Evolutionary conservation across 2,113 vertebrate species (phyloP).

Genomic region (Charadrius vociferus): DNA sequence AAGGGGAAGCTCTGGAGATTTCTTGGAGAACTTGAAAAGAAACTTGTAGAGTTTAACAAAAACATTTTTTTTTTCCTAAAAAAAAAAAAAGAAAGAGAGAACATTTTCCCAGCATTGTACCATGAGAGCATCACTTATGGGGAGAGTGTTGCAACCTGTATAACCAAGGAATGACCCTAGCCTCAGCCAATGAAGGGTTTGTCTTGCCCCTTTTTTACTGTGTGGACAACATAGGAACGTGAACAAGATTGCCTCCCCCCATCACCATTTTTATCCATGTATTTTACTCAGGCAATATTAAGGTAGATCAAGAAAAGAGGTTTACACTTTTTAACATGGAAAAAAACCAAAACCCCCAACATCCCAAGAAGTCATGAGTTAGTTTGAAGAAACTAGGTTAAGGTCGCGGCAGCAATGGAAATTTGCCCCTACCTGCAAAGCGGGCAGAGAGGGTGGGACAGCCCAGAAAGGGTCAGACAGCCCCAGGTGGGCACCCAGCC

Average conservation of each 20-base stretch:
- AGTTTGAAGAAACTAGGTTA: not conserved
- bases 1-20: not conserved
- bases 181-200: not conserved
- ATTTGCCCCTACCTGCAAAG: not conserved
- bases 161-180: not conserved
- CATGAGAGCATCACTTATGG: accelerated
- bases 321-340: not conserved
- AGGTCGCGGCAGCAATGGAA: not conserved
- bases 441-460: accelerated
- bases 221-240: accelerated
- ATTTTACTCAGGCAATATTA: not conserved
- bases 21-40: not conserved
- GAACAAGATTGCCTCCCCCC: no score
- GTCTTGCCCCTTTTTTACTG: not conserved
- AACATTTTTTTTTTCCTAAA: not conserved
- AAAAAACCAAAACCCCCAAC: not conserved
- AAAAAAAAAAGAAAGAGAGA: not conserved
- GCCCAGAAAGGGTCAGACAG: not conserved
- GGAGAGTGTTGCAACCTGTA: not conserved
- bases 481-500: not conserved
- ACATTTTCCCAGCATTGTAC: not conserved
- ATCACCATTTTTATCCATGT: accelerated
- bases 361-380: not conserved
- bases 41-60: not conserved
- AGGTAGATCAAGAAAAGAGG: not conserved